These are phyloP conservation scores for Ophion ellenae DNA, from an alignment of 2,888 invertebrate species.

Conservation along the genomic window DNA sequence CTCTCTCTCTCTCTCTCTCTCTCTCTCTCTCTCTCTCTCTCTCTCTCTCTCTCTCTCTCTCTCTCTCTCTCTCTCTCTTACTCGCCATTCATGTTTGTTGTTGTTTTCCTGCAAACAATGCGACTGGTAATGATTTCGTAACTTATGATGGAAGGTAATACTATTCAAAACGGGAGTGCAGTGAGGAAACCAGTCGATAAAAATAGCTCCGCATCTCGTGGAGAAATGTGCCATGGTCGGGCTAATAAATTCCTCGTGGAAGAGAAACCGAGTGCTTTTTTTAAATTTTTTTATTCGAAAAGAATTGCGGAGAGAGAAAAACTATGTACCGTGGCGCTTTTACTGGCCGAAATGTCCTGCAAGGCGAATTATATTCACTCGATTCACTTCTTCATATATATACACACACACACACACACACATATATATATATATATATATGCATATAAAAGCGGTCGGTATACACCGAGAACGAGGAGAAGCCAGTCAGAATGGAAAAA, in stretches of 20 bases:
- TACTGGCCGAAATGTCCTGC: slow-evolving; percentile 51
- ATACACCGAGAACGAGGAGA: slow-evolving; percentile 14
- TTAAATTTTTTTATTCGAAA: not conserved
- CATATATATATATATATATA: not conserved
- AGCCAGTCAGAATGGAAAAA: slow-evolving; percentile 41
- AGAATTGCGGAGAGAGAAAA: slow-evolving; percentile 24
- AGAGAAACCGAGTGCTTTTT: not conserved
- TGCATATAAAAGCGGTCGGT: not conserved
- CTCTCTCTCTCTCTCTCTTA: no score
- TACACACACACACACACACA: not conserved
- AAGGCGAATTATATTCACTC: slow-evolving; percentile 55
- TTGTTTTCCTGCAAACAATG: no score
- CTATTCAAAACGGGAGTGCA: no score
- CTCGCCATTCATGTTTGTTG: no score
- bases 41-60: no score
- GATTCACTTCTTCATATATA: slow-evolving; percentile 45
- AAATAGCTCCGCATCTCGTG: not conserved
- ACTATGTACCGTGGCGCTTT: not conserved
- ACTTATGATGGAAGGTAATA: no score
- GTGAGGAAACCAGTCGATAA: not conserved
- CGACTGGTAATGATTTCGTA: no score
- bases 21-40: no score
- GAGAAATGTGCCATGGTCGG: slow-evolving; percentile 9
- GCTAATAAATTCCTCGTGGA: slow-evolving; percentile 42
- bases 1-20: no score